phyloP scores from a whole-genome alignment of 2,797 vertebrate genomes.

The Chromobotia macracanthus region DNA sequence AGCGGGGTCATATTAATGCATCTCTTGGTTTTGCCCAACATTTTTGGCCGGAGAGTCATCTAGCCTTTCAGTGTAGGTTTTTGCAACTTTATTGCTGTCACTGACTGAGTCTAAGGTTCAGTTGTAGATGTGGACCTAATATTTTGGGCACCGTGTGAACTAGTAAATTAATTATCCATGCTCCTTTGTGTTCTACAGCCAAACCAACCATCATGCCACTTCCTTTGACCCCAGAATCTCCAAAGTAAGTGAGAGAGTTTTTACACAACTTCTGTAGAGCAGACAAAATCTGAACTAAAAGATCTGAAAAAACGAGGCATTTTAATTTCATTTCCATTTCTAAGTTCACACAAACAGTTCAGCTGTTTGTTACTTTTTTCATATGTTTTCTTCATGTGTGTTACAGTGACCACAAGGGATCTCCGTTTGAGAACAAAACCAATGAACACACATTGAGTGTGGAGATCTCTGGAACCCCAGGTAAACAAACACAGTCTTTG shows the following conservation, averaged over 20 bases:
- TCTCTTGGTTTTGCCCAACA: constrained; percentile 56
- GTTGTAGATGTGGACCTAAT: constrained; percentile 79
- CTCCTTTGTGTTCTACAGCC: constrained; percentile 90
- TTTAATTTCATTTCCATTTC: constrained; percentile 82
- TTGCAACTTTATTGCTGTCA: constrained; percentile 71
- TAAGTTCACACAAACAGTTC: constrained; percentile 77
- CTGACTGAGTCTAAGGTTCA: constrained; percentile 73
- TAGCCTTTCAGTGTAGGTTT: constrained; percentile 65
- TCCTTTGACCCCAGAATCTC: constrained; percentile 99
- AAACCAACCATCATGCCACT: constrained; percentile 99
- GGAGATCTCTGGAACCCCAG: constrained; percentile 99
- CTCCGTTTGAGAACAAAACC: constrained; percentile 99
- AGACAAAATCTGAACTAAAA: constrained; percentile 63
- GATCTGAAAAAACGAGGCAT: constrained; percentile 74
- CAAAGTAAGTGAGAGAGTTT: constrained; percentile 99
- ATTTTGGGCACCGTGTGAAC: constrained; percentile 75
- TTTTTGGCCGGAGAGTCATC: constrained; percentile 61
- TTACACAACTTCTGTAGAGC: constrained; percentile 84
- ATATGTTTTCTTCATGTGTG: constrained; percentile 75
- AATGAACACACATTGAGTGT: constrained; percentile 99
- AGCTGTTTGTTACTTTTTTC: constrained; percentile 68
- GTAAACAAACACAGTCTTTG: constrained; percentile 73
- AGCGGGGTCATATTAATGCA: constrained; percentile 74
- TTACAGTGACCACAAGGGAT: constrained; percentile 99
- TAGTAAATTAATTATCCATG: constrained; percentile 85